phyloP scores from a whole-genome alignment of 37 sponge, comb jelly and placozoan species.

The Ianthella basta region DNA sequence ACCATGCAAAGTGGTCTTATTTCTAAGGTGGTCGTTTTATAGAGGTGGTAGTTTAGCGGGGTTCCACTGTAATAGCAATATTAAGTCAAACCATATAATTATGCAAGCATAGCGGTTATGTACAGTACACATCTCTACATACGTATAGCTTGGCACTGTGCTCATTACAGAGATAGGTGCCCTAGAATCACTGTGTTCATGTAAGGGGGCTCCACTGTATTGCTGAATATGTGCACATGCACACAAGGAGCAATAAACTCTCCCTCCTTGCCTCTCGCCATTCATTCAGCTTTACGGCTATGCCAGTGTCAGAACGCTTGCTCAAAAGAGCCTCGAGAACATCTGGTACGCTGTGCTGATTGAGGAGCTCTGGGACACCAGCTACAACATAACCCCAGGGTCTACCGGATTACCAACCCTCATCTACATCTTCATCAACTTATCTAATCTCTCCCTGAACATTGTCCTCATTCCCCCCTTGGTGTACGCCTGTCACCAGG shows the following conservation, averaged over 20 bases:
- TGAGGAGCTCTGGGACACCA: not conserved
- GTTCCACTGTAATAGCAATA: not conserved
- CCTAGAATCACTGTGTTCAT: too few species aligned
- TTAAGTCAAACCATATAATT: too few species aligned
- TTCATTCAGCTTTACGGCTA: constrained; percentile 9
- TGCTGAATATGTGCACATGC: too few species aligned
- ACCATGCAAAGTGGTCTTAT: not conserved
- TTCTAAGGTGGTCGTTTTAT: not conserved
- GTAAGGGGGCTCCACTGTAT: too few species aligned
- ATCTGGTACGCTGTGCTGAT: constrained; percentile 19
- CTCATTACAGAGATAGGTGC: too few species aligned
- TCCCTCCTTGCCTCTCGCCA: too few species aligned
- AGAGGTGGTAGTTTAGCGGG: not conserved
- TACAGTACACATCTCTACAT: too few species aligned
- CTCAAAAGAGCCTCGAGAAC: not conserved
- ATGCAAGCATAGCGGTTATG: too few species aligned
- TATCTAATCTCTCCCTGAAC: constrained; percentile 21
- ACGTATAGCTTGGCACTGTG: too few species aligned
- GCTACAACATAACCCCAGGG: not conserved
- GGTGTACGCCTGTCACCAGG: not conserved
- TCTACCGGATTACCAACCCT: not conserved
- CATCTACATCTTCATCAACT: constrained; percentile 4
- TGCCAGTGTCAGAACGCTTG: not conserved
- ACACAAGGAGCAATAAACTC: too few species aligned
- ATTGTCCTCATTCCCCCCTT: constrained; percentile 12